Evolutionary conservation across 1,140 invertebrate species (phyloP).

Genomic region (Sweltsa coloradensis): DNA sequence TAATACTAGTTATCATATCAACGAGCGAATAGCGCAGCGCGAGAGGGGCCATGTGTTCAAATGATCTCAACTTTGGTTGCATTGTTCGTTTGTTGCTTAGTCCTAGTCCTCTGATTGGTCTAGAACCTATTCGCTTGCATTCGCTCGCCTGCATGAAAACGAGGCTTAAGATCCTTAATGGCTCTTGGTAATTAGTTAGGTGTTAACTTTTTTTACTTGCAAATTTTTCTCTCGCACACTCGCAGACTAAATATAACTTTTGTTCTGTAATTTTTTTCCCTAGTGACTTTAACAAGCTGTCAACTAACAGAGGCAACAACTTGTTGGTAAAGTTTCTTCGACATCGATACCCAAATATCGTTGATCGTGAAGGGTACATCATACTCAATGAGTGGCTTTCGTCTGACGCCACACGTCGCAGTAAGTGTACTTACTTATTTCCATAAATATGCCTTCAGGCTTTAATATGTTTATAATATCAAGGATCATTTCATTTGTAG

Average conservation of each 20-base stretch:
- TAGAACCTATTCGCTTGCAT: not conserved
- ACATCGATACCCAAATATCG: constrained; percentile 62
- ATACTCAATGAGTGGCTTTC: constrained; percentile 47
- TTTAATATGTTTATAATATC: too few species aligned
- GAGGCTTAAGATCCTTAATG: not conserved
- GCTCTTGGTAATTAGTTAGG: not conserved
- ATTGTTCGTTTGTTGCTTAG: not conserved
- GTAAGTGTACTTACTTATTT: too few species aligned
- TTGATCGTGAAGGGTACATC: constrained; percentile 37
- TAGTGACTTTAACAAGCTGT: constrained; percentile 48
- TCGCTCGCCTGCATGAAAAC: not conserved
- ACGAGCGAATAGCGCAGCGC: not conserved
- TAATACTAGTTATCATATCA: not conserved
- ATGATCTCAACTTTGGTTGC: not conserved
- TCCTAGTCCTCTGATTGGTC: not conserved
- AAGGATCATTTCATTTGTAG: too few species aligned
- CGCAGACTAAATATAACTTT: constrained; percentile 3
- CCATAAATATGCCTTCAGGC: too few species aligned
- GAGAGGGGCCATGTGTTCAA: not conserved
- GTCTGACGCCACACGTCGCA: too few species aligned
- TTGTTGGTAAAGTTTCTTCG: constrained; percentile 61
- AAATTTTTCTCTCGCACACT: not conserved
- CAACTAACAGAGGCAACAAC: constrained; percentile 77
- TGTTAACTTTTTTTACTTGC: not conserved
- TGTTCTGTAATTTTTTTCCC: constrained; percentile 23